Base-by-base conservation (phyloP, 2,797 vertebrate species). In the Pangasius djambal region DNA sequence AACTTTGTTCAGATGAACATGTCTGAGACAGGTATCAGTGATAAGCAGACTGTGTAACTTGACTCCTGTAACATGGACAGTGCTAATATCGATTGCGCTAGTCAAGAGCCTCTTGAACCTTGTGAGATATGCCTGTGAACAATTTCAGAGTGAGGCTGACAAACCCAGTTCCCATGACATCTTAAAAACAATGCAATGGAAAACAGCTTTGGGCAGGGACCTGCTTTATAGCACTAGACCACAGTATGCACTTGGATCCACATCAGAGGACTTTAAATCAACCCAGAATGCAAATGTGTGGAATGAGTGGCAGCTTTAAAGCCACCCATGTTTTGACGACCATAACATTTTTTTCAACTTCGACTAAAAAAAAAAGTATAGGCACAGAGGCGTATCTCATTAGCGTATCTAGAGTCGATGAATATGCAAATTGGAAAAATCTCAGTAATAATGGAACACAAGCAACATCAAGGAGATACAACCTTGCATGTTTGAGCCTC, bases 371-470 rank as follows among this genome's bases (percentile, higher is more conserved):
- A 44, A 79, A 15, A n/a, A 44, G 77, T 81, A 44, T 28, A 28
- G 37, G 81, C 57, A 16, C 59, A 15, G 81, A 63, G 37, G 15
- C 25, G 22, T n/a, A 63, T 63, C 81, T 83, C 55, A 63, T 63
- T 28, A 82, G 31, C 13, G 31, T 40, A n/a, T 65, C 20, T 22
- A 57, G 37, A 83, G 37, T 48, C 13, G 37, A 65, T n/a, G 25
- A 44, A 83, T 65, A 65, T 63, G 81, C 81, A 65, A 83, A 83
- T n/a, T 28, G 59, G 10, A 25, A 59, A 81, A 55, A 75, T 48
- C 65, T n/a, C 65, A 31, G n/a, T 31, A 81, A 81, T 57, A 81
- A 81, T 34, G 77, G 52, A 81, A 81, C 52, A 81, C 77, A 65
- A 48, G 37, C 81, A 65, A 63, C 59, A 48, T 65, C 25, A 63